Evolutionary conservation across 1,140 invertebrate genomes (phyloP).

Genomic region (Procambarus virginalis): DNA sequence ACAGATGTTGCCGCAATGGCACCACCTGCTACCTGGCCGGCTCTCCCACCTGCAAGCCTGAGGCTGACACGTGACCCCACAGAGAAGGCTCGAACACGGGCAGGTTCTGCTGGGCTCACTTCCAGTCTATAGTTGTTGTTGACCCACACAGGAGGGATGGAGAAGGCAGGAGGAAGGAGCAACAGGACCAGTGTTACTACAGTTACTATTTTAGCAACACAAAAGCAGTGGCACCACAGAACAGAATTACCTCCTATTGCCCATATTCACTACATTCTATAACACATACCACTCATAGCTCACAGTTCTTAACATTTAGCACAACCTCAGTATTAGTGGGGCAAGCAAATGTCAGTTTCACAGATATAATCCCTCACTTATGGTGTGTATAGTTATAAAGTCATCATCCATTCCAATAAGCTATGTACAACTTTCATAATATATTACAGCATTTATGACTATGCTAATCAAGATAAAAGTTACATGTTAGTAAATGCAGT

Average conservation of each 20-base stretch:
- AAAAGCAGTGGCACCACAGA: slow-evolving; percentile 32
- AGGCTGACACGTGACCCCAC: slow-evolving; percentile 69
- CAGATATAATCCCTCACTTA: background rate
- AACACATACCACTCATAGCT: slow-evolving; percentile 7
- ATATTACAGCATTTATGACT: background rate
- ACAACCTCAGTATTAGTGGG: slow-evolving; percentile 9
- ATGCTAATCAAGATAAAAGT: background rate
- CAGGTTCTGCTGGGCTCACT: slow-evolving; percentile 60
- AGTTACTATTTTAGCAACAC: slow-evolving; percentile 38
- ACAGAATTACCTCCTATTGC: slow-evolving; percentile 36
- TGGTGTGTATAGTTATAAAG: background rate
- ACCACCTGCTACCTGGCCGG: slow-evolving; percentile 47
- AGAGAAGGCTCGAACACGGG: slow-evolving; percentile 70
- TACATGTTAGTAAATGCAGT: background rate
- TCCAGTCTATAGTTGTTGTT: slow-evolving; percentile 55
- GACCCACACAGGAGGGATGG: slow-evolving; percentile 48
- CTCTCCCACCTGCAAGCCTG: slow-evolving; percentile 58
- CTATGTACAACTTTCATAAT: background rate
- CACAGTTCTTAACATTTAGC: background rate
- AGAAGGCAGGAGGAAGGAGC: slow-evolving; percentile 52
- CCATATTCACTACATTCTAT: slow-evolving; percentile 18
- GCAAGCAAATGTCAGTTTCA: background rate
- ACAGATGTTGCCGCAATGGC: slow-evolving; percentile 43
- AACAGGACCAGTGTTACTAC: slow-evolving; percentile 48
- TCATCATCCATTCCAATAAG: background rate